A percentile compares a stretch with the other conserved stretches of the same genome.
Evolutionary conservation across 2,797 vertebrate genomes (phyloP).

Genomic region (Balearica regulorum): DNA sequence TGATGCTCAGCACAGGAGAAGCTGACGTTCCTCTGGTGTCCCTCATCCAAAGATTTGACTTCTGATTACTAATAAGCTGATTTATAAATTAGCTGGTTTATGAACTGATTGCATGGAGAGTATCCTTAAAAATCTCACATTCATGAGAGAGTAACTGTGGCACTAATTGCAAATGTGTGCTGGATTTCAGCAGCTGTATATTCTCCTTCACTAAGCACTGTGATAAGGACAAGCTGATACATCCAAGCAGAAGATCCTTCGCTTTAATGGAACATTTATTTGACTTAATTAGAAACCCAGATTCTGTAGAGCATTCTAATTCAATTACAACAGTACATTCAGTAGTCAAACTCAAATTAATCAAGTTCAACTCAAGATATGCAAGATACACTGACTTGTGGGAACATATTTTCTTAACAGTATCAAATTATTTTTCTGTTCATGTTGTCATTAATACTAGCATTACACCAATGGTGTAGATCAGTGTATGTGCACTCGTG

Average conservation of each 20-base stretch:
- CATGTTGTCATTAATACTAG: neutral
- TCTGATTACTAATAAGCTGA: neutral
- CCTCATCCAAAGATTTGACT: neutral
- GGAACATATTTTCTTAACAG: neutral
- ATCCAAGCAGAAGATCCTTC: neutral
- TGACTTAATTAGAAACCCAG: neutral
- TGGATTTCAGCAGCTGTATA: neutral
- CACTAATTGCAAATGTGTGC: neutral
- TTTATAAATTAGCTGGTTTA: neutral
- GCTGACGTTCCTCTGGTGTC: neutral
- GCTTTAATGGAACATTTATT: neutral
- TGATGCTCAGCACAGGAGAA: neutral
- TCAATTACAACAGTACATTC: neutral
- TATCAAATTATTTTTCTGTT: neutral
- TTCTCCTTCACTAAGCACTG: neutral
- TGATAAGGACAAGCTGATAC: neutral
- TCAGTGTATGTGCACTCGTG: fast-evolving
- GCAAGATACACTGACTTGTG: neutral
- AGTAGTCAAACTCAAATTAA: neutral
- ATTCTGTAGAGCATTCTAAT: neutral
- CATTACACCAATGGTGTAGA: neutral
- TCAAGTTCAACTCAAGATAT: neutral
- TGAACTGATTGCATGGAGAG: neutral
- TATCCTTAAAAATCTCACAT: neutral
- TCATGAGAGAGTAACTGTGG: neutral